Evolutionary conservation across 1,140 invertebrate species (phyloP).

Genomic region (Eriocheir sinensis): DNA sequence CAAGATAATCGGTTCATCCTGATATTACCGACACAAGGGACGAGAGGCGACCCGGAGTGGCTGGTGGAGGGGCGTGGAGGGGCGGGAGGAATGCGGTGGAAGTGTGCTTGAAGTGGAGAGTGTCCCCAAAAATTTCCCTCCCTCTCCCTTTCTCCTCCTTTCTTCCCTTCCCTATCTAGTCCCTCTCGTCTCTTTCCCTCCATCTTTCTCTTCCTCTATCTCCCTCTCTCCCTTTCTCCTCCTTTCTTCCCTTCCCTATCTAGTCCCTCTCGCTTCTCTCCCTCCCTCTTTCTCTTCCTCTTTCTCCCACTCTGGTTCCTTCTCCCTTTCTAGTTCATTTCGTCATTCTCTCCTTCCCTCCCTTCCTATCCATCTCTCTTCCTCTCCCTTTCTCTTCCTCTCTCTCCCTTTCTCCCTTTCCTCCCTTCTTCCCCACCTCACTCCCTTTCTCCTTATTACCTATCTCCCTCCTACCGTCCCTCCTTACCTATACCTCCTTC

Average conservation of each 20-base stretch:
- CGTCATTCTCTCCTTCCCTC: neutral
- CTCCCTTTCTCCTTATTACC: neutral
- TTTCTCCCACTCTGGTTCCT: neutral
- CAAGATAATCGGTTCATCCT: constrained; percentile 12
- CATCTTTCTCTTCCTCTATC: neutral
- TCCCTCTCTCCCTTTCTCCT: neutral
- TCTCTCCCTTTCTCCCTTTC: neutral
- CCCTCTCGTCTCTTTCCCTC: neutral
- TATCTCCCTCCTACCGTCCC: neutral
- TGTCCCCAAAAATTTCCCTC: neutral
- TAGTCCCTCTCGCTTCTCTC: neutral
- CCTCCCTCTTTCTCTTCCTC: neutral
- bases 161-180: neutral
- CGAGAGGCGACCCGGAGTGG: neutral
- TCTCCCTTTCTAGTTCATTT: neutral
- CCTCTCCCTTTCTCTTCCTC: neutral
- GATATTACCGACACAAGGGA: neutral
- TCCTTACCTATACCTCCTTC: too few relatives aligned
- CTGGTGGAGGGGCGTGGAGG: neutral
- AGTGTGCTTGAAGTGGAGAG: neutral
- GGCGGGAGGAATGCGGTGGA: constrained; percentile 7
- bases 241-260: neutral
- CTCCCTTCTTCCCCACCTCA: neutral
- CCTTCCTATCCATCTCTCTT: neutral
- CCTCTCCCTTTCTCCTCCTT: constrained; percentile 12